A percentile compares a stretch with the other conserved stretches of the same genome.
phyloP scores from a whole-genome alignment of 2,888 invertebrate species.

The Malacosoma neustria region DNA sequence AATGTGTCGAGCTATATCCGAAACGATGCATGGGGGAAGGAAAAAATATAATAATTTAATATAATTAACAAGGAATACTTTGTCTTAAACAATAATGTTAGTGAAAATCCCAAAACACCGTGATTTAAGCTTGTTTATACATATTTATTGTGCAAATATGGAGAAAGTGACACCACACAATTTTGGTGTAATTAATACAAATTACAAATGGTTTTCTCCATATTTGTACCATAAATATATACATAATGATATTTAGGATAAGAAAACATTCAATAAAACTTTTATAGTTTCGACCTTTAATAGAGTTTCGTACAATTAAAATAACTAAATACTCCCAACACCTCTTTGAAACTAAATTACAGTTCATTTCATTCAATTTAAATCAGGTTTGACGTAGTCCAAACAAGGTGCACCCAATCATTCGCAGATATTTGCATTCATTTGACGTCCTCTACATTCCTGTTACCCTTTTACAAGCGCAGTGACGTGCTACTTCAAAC shows the following conservation, averaged over 20 bases:
- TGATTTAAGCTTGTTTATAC: slow-evolving; percentile 22
- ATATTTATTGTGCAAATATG: not conserved
- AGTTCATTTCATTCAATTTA: slow-evolving; percentile 10
- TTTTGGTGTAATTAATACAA: too few relatives aligned
- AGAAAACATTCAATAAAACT: too few relatives aligned
- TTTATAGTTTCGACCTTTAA: too few relatives aligned
- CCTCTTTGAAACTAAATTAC: slow-evolving; percentile 8
- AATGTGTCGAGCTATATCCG: slow-evolving; percentile 68
- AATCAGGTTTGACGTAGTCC: slow-evolving; percentile 15
- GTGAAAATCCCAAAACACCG: slow-evolving; percentile 28
- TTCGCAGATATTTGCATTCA: slow-evolving; percentile 1
- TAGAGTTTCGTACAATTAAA: too few relatives aligned
- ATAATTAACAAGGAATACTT: slow-evolving; percentile 6
- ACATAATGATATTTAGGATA: too few relatives aligned
- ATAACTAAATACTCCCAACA: slow-evolving; percentile 11
- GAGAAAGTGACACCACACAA: too few relatives aligned
- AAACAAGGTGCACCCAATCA: slow-evolving; percentile 30
- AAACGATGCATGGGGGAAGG: slow-evolving; percentile 59
- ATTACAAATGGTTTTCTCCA: too few relatives aligned
- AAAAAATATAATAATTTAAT: slow-evolving; percentile 36
- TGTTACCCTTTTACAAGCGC: slow-evolving; percentile 37
- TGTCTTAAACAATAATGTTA: slow-evolving; percentile 18
- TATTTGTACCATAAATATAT: too few relatives aligned
- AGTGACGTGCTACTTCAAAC: slow-evolving; percentile 40
- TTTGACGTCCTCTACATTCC: slow-evolving; percentile 27